Percentiles rank a stretch among this genome's conserved stretches.
phyloP scores from a whole-genome alignment of 1,140 invertebrate species.

The Holcopasites calliopsidis region DNA sequence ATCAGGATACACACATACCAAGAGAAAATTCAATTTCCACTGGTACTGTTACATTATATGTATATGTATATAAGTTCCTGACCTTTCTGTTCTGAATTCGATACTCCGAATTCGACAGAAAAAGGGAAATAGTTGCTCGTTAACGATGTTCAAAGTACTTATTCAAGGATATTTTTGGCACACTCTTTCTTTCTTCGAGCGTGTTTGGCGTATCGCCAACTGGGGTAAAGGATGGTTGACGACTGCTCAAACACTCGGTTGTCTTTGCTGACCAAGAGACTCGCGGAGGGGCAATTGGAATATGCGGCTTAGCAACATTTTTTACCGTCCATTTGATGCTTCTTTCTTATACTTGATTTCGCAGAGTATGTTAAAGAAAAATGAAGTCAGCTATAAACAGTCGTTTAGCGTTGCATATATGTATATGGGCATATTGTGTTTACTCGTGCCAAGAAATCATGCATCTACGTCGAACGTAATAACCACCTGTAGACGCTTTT shows the following conservation, averaged over 20 bases:
- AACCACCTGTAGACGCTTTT: neutral
- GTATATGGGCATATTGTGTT: too few relatives aligned
- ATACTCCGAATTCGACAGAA: neutral
- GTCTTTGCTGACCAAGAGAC: constrained; percentile 54
- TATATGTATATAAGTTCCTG: neutral
- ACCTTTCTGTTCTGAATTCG: constrained; percentile 19
- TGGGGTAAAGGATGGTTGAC: constrained; percentile 59
- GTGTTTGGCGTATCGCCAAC: constrained; percentile 53
- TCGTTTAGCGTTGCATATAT: neutral
- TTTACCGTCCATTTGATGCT: constrained; percentile 9
- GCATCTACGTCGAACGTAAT: neutral
- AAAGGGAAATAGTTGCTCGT: constrained; percentile 54
- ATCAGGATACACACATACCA: neutral
- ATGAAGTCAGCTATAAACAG: neutral
- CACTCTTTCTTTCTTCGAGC: constrained; percentile 44
- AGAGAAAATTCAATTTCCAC: neutral
- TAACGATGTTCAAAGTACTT: constrained; percentile 42
- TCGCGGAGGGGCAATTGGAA: constrained; percentile 45
- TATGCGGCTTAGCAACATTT: constrained; percentile 31
- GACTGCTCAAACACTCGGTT: constrained; percentile 61
- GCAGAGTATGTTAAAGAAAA: neutral
- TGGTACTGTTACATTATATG: too few relatives aligned
- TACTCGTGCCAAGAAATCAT: neutral
- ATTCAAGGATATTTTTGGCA: constrained; percentile 46
- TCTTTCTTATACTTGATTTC: neutral